Base-by-base conservation (phyloP, 1,140 invertebrate species). In the Lordiphosa clarofinis region DNA sequence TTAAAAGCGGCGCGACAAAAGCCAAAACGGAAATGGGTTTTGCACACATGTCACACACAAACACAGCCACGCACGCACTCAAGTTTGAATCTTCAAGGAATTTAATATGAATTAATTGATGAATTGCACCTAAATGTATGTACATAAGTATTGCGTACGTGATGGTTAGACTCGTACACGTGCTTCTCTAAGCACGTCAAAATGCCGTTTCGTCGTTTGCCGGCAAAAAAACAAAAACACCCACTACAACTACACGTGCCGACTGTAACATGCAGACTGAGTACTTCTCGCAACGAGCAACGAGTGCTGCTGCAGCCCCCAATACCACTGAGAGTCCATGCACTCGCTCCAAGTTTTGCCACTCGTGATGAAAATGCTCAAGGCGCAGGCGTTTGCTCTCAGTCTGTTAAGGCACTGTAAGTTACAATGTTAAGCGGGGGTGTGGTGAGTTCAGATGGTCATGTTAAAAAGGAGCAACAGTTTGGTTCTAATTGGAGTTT, bases 101-200 rank as follows among this genome's bases (percentile, higher is more conserved):
- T 78, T 78, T 78, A 58, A 82, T 64, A 69, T 54, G 68, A 70
- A 72, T 84, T 82, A 75, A 81, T 81, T 72, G 63, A 81, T 82
- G 67, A 31, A 46, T 46, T 46, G 28, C 73, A 66, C 56, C 55
- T 61, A 69, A 73, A 79, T 69, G 62, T 65, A 73, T 74, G 28
- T 31, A n/a, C n/a, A n/a, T n/a, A 31, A 31, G 28, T 31, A 31
- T 8, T 31, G 7, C 1, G 7, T 31, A 31, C 28, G 6, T 31
- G 6, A 31, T 24, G 28, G 28, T 31, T 5, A 31, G 28, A 31
- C 12, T 28, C 12, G 13, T 13, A 24, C 43, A 46, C 43, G 43
- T 46, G 43, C 24, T 46, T 11, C 3, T 12, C 1, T 4, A 10
- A 46, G 7, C 11, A 46, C 43, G 43, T 46, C 28, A 46, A 46